Evolutionary conservation across 2,888 invertebrate genomes (phyloP), one percentile per base, ranked within the genome.

Genomic region (Hyalella azteca): DNA sequence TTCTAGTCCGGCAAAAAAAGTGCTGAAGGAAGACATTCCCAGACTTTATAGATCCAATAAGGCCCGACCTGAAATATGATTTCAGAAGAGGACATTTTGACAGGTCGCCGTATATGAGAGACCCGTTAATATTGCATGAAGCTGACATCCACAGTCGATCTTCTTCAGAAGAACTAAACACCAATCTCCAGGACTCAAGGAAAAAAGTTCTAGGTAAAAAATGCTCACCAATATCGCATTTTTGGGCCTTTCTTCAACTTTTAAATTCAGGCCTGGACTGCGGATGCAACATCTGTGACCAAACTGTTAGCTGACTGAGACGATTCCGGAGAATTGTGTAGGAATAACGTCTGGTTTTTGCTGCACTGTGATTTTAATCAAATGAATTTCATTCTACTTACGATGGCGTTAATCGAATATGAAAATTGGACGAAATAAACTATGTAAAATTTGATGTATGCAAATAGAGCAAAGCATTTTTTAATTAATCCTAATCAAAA

Each of bases 81-180:
- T 54, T 54, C 54, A 54, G 26, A 54, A 29, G 54, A 54, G 54
- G 26, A 54, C 22, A 54, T 54, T 54, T 54, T 54, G 54, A 54
- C 54, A 54, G 54, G 54, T 54, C 54, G 29, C 54, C 54, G 54
- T 54, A 54, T 54, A 26, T 54, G 54, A 54, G 54, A 54, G 54
- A 54, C 54, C 26, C 54, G 22, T 54, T 54, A 54, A 54, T 54
- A 54, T 54, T 54, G 54, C 26, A 54, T 54, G 54, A 54, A 29
- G 54, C 54, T 54, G 54, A 26, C 54, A 54, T 54, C 54, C 54
- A 26, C 54, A 22, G 54, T 54, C 54, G 54, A 54, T 54, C 54
- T 54, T 54, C 54, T 54, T 54, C 54, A 54, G 54, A 22, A 54
- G 54, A 54, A 54, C 54, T 54, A 54, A 54, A 54, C 54, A 54